These are phyloP conservation scores for Xenentodon cancila DNA, from an alignment of 2,797 vertebrate species.

Conservation along the genomic window DNA sequence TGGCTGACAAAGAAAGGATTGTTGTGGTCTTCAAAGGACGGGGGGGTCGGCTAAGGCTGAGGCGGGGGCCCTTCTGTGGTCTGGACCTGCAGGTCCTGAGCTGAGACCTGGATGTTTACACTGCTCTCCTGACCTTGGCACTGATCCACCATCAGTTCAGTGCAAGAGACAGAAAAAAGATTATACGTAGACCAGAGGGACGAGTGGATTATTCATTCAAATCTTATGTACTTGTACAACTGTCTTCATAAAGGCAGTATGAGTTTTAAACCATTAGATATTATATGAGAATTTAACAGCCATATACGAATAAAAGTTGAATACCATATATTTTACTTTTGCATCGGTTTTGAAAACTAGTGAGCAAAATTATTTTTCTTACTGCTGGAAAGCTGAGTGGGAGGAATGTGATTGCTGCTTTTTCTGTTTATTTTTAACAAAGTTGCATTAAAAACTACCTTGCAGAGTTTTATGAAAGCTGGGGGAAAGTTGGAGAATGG, in stretches of 20 bases:
- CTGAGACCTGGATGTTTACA: slow-evolving; percentile 71
- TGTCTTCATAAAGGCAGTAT: background rate
- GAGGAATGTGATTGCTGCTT: no score
- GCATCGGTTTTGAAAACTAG: no score
- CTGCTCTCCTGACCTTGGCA: slow-evolving; percentile 62
- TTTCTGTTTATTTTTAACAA: no score
- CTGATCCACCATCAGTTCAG: slow-evolving; percentile 48
- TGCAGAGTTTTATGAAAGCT: no score
- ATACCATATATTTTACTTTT: no score
- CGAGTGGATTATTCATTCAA: background rate
- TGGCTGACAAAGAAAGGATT: slow-evolving; percentile 69
- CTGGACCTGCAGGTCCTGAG: slow-evolving; percentile 46
- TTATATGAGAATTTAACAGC: no score
- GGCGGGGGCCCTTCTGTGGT: slow-evolving; percentile 52
- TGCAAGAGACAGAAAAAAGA: slow-evolving; percentile 13
- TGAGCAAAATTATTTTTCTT: no score
- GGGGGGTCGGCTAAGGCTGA: slow-evolving; percentile 41
- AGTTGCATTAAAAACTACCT: no score
- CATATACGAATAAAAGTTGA: no score
- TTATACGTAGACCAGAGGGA: slow-evolving; percentile 6
- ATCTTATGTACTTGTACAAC: background rate
- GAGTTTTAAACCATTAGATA: no score
- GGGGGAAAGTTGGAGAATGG: no score
- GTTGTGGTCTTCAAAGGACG: slow-evolving; percentile 65
- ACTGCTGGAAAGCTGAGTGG: no score